A percentile compares a stretch with the other conserved stretches of the same genome.
Conservation (phyloP, 1,140 invertebrate genomes). For the Dendroctonus ponderosae region DNA sequence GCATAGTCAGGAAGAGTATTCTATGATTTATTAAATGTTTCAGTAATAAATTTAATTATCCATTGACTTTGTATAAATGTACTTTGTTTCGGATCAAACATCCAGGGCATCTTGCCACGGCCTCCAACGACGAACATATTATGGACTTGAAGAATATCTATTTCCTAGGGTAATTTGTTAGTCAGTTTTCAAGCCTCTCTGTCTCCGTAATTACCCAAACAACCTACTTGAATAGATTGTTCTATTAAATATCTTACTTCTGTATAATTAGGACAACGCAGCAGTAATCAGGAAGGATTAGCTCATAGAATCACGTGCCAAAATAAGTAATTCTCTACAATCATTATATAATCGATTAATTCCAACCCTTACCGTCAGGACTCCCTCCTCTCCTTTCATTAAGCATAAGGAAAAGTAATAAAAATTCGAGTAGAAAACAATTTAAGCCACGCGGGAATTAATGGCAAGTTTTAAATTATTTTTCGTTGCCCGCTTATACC, state of each 20-base stretch:
- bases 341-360: background rate
- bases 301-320: no score
- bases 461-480: slow-evolving; percentile 25
- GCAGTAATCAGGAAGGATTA: no score
- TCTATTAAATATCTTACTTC: no score
- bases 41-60: background rate
- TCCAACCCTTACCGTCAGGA: background rate
- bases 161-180: no score
- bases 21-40: slow-evolving; percentile 11
- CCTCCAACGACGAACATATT: background rate
- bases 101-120: background rate
- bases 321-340: no score
- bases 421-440: slow-evolving; percentile 22
- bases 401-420: slow-evolving; percentile 16
- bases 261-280: no score
- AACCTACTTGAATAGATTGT: no score
- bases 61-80: background rate
- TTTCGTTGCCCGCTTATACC: slow-evolving; percentile 10
- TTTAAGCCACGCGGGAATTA: slow-evolving; percentile 21
- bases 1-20: slow-evolving; percentile 2
- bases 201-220: no score
- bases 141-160: background rate
- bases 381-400: background rate
- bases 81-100: background rate
- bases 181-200: no score